Evolutionary conservation across 2,113 vertebrate species (phyloP).

Genomic region (Stegostoma tigrinum): DNA sequence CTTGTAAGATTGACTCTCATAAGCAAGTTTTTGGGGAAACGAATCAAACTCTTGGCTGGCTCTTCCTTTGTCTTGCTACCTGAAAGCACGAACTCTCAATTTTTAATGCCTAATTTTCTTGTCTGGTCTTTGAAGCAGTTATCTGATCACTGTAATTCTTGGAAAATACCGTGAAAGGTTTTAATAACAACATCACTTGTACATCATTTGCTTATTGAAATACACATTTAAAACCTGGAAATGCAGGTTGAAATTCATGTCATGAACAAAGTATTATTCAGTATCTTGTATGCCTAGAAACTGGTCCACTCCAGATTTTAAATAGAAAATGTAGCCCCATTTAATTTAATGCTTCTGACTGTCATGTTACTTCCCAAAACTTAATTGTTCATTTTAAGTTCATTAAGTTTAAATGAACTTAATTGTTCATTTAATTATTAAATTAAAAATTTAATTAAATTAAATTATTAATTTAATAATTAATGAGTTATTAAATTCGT

Average conservation of each 20-base stretch:
- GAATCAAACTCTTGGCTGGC: no score
- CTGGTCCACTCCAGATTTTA: neutral
- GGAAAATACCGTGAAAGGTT: neutral
- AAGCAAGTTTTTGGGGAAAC: no score
- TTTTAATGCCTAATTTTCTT: neutral
- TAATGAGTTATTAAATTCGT: no score
- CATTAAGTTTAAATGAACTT: no score
- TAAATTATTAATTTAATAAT: no score
- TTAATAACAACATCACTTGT: no score
- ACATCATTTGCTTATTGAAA: neutral
- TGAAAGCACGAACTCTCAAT: neutral
- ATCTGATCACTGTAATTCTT: neutral
- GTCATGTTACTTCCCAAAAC: neutral
- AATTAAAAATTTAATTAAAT: no score
- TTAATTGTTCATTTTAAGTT: neutral
- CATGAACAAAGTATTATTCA: neutral
- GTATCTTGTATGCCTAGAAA: neutral
- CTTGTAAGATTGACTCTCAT: neutral
- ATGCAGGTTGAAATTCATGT: neutral
- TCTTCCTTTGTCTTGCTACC: neutral
- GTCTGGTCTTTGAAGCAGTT: neutral
- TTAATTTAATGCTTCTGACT: neutral
- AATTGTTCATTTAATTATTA: no score
- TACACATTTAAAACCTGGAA: neutral
- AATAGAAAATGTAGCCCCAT: neutral